Evolutionary conservation across 2,888 invertebrate genomes (phyloP).

Genomic region (Cyclophora albipunctata): DNA sequence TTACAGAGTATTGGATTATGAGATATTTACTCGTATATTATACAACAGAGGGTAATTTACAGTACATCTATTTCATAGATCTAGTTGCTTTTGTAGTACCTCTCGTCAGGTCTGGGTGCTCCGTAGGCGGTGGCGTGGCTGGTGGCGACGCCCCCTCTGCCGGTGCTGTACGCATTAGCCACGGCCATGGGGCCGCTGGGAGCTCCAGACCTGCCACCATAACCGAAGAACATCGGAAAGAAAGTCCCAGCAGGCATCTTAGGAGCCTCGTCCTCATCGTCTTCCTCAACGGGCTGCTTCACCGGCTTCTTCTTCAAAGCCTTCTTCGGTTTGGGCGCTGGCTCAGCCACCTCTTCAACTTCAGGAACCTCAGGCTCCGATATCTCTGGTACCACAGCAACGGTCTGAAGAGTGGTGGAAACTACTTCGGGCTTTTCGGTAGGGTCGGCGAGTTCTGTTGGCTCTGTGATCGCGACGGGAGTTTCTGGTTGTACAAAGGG

Average conservation of each 20-base stretch:
- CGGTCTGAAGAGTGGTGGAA: constrained; percentile 43
- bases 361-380: constrained; percentile 54
- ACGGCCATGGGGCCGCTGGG: constrained; percentile 80
- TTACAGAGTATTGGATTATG: neutral
- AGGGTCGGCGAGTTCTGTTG: constrained; percentile 45
- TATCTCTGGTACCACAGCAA: constrained; percentile 43
- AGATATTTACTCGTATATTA: neutral
- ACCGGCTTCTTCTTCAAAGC: constrained; percentile 55
- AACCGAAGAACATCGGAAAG: constrained; percentile 81
- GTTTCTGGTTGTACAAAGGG: constrained; percentile 8
- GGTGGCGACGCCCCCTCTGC: constrained; percentile 81
- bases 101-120: constrained; percentile 65
- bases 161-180: constrained; percentile 83
- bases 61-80: neutral
- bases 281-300: constrained; percentile 50
- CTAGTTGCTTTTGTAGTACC: constrained; percentile 30
- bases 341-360: constrained; percentile 49
- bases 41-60: neutral
- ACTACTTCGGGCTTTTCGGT: constrained; percentile 46
- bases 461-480: constrained; percentile 35
- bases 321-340: constrained; percentile 42
- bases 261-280: constrained; percentile 69
- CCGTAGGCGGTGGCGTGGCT: constrained; percentile 84
- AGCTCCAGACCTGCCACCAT: constrained; percentile 54
- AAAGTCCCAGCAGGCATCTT: constrained; percentile 73